A percentile compares a stretch with the other conserved stretches of the same genome.
Conservation (phyloP, 2,797 vertebrate species). For the Karalla daura region DNA sequence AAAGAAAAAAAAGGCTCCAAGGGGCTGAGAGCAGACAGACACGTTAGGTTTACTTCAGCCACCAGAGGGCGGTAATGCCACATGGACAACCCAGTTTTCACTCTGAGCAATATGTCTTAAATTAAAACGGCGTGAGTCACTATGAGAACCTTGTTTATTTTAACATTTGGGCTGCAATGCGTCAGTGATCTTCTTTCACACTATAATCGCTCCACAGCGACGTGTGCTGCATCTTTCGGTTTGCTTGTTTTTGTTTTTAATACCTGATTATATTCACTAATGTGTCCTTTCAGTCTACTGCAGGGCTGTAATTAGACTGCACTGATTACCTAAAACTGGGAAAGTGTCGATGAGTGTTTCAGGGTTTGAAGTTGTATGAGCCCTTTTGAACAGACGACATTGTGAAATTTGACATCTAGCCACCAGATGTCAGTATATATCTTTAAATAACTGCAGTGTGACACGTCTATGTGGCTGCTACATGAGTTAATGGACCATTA, state of each 20-base stretch:
- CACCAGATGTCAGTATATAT: constrained; percentile 75
- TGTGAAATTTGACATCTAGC: constrained; percentile 33
- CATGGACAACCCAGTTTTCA: not conserved
- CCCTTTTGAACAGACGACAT: not conserved
- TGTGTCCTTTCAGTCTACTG: too few relatives aligned
- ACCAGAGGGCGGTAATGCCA: constrained; percentile 71
- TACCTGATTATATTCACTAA: too few relatives aligned
- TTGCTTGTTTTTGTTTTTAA: too few relatives aligned
- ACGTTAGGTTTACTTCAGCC: constrained; percentile 50
- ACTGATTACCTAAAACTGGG: not conserved
- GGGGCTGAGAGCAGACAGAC: constrained; percentile 8
- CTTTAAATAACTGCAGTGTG: constrained; percentile 37
- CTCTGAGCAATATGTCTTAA: not conserved
- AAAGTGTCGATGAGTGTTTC: rapidly evolving
- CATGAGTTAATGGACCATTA: not conserved
- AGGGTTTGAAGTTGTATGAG: not conserved
- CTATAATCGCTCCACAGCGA: not conserved
- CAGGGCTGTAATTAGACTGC: too few relatives aligned
- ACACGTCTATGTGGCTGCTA: too few relatives aligned
- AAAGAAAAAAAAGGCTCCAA: constrained; percentile 38
- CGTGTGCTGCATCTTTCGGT: too few relatives aligned
- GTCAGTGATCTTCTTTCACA: not conserved
- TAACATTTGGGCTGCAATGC: not conserved
- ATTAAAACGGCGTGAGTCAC: not conserved
- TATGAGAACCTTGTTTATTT: not conserved